Base-by-base conservation (phyloP, 1,140 invertebrate genomes). In the Octopus sinensis region DNA sequence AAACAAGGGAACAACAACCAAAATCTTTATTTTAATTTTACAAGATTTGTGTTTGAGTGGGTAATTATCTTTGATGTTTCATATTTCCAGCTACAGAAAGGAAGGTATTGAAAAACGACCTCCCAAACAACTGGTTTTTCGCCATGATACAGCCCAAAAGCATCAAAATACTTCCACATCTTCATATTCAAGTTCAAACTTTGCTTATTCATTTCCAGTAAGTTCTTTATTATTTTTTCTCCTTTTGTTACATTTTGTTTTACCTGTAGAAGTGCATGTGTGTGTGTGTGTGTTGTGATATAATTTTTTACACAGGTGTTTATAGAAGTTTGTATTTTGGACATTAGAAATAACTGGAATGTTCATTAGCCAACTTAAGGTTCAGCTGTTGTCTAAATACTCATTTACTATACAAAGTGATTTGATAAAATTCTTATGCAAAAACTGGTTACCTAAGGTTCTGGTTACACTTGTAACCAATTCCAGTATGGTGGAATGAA, bases 61-160 rank as follows among this genome's bases (percentile, higher is more conserved):
- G 30, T 43, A 43, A 2, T 43, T 43, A 43, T 43, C 30, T 43
- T 43, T 3, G 3, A 43, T 43, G 30, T 43, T 43, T 43, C 30
- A 43, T 43, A 43, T 43, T 43, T 43, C 30, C 71, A 87, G 86
- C 68, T 96, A 96, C 90, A 95, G 95, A 88, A 93, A 93, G 85
- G 95, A 96, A 89, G 95, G 94, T 0, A 92, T 92, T 83, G 92
- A 92, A 12, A 94, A 94, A 62, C 76, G 87, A 30, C 88, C 89
- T 9, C 87, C 83, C 13, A 43, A 81, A 68, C 81, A 82, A 82
- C 80, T 79, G 52, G 82, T 83, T 9, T 83, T 83, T 80, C 80
- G 82, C 5, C 82, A 83, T 79, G 82, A 83, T 53, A 83, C 17
- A 7, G 52, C 13, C 17, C 17, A 6, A 23, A n/a, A 77, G 43